Conservation (phyloP, 2,113 vertebrate species). For the Silurus asotus region DNA sequence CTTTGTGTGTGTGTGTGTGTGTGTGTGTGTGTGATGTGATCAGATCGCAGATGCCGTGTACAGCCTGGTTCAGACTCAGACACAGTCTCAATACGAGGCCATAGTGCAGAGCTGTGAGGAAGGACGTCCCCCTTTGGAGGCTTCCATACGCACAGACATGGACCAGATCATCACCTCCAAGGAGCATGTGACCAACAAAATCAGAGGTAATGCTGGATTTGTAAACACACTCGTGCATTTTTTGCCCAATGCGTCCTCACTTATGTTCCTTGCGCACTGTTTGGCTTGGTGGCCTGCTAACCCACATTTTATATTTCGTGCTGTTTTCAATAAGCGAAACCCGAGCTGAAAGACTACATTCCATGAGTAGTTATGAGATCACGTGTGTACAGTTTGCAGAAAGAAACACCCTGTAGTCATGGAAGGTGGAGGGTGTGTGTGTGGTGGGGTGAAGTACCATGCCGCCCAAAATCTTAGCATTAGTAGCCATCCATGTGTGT, state of each 20-base stretch:
- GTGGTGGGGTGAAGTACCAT: not conserved
- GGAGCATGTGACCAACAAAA: constrained; percentile 91
- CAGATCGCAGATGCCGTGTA: constrained; percentile 90
- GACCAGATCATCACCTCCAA: constrained; percentile 96
- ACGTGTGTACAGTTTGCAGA: not conserved
- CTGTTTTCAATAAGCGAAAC: not conserved
- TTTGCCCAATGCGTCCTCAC: not conserved
- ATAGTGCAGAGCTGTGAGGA: constrained; percentile 72
- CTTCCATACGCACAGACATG: constrained; percentile 88
- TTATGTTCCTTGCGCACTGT: not conserved
- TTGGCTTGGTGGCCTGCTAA: not conserved
- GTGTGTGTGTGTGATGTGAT: not conserved
- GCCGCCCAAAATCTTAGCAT: not conserved
- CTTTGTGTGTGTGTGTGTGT: not conserved
- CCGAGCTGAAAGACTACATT: constrained; percentile 11
- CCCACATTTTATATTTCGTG: not conserved
- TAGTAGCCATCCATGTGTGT: not conserved
- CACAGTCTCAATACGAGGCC: constrained; percentile 71
- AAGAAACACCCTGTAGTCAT: not conserved
- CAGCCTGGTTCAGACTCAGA: constrained; percentile 81
- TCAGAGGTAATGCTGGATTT: constrained; percentile 75
- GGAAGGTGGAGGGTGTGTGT: not conserved
- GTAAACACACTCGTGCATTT: not conserved
- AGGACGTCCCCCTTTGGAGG: constrained; percentile 76
- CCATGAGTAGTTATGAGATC: not conserved